Evolutionary conservation across 2,888 invertebrate genomes (phyloP).

Genomic region (Troides aeacus): DNA sequence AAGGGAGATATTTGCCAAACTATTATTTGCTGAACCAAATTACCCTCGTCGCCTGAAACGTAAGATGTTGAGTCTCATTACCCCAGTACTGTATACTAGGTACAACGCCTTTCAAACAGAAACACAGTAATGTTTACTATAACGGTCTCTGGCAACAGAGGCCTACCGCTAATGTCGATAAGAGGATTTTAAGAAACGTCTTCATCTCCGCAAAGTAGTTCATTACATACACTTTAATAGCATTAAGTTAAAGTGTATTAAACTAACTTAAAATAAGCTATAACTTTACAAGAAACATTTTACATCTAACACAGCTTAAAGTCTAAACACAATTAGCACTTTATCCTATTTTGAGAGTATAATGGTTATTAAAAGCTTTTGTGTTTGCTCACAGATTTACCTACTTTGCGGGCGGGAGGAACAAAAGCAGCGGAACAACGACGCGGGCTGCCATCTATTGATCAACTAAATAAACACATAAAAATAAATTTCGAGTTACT

Average conservation of each 20-base stretch:
- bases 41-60: too few relatives aligned
- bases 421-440: constrained; percentile 12
- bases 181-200: too few relatives aligned
- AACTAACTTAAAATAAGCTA: background rate
- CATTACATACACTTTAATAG: background rate
- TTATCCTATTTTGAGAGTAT: constrained; percentile 13
- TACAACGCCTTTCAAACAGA: too few relatives aligned
- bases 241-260: background rate
- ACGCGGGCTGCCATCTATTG: constrained; percentile 18
- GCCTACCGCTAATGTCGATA: too few relatives aligned
- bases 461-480: background rate
- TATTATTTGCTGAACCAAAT: too few relatives aligned
- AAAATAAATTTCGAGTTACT: background rate
- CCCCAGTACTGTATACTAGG: too few relatives aligned
- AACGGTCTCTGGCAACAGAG: too few relatives aligned
- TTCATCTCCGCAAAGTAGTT: too few relatives aligned
- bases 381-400: constrained; percentile 10
- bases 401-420: constrained; percentile 12
- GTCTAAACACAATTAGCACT: constrained; percentile 16
- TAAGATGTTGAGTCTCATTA: too few relatives aligned
- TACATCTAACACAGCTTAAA: constrained; percentile 1
- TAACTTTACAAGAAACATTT: background rate
- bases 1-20: too few relatives aligned
- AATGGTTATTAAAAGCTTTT: constrained; percentile 25
- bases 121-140: too few relatives aligned